A percentile compares a stretch with the other conserved stretches of the same genome.
These are phyloP conservation scores for Lysandra bellargus DNA, from an alignment of 2,888 invertebrate genomes.

Conservation along the genomic window DNA sequence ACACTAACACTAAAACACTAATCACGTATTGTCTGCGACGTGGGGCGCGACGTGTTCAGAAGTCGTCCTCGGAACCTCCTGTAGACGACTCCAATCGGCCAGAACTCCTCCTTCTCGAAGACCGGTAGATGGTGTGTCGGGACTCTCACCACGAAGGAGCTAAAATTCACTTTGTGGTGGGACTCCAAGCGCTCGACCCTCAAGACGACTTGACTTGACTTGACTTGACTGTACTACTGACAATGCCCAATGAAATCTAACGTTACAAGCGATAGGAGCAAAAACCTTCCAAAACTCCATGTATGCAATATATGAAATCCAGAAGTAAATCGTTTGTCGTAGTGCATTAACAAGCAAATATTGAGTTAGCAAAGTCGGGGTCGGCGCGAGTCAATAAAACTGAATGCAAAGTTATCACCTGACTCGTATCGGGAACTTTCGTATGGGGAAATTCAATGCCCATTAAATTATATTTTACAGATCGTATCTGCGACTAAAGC, in stretches of 20 bases:
- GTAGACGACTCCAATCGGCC: no score
- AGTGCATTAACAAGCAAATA: constrained; percentile 63
- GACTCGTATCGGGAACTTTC: constrained; percentile 37
- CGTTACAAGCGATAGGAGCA: not conserved
- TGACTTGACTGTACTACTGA: not conserved
- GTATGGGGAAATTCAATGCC: constrained; percentile 21
- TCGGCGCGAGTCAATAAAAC: constrained; percentile 53
- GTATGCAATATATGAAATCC: constrained; percentile 37
- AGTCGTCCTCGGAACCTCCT: no score
- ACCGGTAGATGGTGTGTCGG: no score
- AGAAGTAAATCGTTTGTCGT: constrained; percentile 42
- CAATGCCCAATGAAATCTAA: not conserved
- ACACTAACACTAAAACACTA: no score
- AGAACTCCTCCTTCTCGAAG: no score
- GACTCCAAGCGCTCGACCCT: no score
- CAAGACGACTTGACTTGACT: no score
- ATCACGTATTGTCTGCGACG: no score
- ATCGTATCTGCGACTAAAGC: not conserved
- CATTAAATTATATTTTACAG: constrained; percentile 7
- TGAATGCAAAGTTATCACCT: constrained; percentile 52
- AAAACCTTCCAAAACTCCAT: not conserved
- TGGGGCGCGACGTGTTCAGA: no score
- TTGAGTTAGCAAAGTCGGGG: constrained; percentile 56
- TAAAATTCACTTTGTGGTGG: no score
- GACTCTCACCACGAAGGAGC: no score